Percentiles rank a stretch among this genome's conserved stretches.
phyloP scores from a whole-genome alignment of 53 echinoderm and acorn worm species.

The Apostichopus leukothele region DNA sequence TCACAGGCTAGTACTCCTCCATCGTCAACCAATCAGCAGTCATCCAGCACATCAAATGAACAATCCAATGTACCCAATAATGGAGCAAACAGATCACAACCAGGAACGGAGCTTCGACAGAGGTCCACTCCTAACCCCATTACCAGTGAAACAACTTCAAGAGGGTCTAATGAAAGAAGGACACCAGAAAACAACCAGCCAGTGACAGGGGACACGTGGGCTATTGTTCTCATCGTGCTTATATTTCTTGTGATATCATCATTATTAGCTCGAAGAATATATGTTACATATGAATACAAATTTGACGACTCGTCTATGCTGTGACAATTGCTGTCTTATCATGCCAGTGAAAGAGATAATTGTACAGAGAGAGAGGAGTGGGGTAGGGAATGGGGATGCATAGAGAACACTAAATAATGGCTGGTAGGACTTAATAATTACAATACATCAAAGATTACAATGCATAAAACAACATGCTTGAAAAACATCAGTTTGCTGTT shows the following conservation, averaged over 20 bases:
- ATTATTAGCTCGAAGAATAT: conserved; percentile 71
- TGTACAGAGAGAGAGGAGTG: too few species aligned
- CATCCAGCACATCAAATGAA: background rate
- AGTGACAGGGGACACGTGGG: conserved; percentile 26
- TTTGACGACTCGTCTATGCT: conserved; percentile 60
- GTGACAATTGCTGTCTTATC: background rate
- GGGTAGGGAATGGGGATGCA: too few species aligned
- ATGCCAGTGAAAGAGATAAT: too few species aligned
- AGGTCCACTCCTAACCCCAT: background rate
- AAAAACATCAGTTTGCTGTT: too few species aligned
- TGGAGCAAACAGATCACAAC: background rate
- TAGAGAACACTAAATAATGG: too few species aligned
- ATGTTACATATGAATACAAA: conserved; percentile 82
- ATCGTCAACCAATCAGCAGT: conserved; percentile 14
- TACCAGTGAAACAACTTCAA: background rate
- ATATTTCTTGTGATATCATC: conserved; percentile 68
- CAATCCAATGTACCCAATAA: conserved; percentile 26
- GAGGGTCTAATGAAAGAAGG: background rate
- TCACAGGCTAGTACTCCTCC: conserved; percentile 41
- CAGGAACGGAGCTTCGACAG: conserved; percentile 4
- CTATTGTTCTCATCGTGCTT: conserved; percentile 28
- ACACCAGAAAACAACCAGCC: background rate
- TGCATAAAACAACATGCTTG: too few species aligned
- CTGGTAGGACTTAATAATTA: too few species aligned
- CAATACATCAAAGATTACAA: too few species aligned